A percentile compares a stretch with the other conserved stretches of the same genome.
Conservation (phyloP, 2,797 vertebrate species). For the Vultur gryphus region DNA sequence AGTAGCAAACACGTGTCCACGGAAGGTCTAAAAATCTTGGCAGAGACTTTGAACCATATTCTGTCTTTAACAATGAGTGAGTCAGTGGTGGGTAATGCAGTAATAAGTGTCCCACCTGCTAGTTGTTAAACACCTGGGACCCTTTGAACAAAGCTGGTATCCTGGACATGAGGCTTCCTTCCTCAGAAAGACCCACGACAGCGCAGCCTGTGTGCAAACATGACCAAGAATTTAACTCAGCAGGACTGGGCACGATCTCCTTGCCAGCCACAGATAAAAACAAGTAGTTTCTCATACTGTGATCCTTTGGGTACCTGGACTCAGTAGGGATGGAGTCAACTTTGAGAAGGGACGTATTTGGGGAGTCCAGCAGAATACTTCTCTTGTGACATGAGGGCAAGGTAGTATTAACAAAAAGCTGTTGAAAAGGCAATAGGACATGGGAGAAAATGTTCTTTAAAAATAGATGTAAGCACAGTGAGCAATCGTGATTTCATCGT, state of each 20-base stretch:
- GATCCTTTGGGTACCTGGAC: background rate
- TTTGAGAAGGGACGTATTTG: background rate
- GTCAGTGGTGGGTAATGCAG: background rate
- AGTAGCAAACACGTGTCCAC: rapidly evolving
- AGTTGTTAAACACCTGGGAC: background rate
- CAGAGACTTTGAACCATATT: background rate
- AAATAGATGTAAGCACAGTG: background rate
- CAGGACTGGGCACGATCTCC: background rate
- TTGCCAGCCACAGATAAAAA: background rate
- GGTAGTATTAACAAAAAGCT: background rate
- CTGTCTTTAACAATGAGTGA: background rate
- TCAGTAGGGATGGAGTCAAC: background rate
- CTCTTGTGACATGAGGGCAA: background rate
- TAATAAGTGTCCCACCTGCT: background rate
- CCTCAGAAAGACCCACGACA: background rate
- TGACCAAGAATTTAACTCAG: background rate
- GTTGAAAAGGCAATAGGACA: background rate
- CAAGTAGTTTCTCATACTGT: background rate
- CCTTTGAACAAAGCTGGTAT: background rate
- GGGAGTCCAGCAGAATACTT: background rate
- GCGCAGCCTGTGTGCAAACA: background rate
- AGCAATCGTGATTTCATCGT: background rate
- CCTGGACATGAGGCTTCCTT: background rate
- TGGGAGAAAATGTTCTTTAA: background rate
- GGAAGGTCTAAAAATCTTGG: background rate